Conservation (phyloP, 2,113 vertebrate genomes). For the Xenopus laevis region DNA sequence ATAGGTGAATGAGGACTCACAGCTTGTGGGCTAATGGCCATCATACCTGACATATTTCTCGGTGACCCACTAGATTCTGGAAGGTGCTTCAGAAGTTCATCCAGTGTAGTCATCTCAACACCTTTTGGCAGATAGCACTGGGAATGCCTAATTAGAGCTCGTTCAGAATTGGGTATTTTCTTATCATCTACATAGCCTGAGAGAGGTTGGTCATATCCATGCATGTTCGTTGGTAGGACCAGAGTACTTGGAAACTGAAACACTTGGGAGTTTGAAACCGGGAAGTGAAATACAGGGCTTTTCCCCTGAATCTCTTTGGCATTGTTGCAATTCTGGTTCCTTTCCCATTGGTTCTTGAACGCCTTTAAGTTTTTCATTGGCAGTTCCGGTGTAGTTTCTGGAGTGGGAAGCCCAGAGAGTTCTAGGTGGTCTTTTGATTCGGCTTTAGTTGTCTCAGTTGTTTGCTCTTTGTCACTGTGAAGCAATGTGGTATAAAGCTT, state of each 20-base stretch:
- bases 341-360: constrained; percentile 81
- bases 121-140: constrained; percentile 72
- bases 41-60: constrained; percentile 51
- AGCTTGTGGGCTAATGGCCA: constrained; percentile 46
- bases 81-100: constrained; percentile 83
- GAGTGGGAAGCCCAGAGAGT: constrained; percentile 81
- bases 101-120: constrained; percentile 82
- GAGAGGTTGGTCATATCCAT: constrained; percentile 56
- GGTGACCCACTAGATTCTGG: constrained; percentile 65
- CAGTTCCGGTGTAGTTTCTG: constrained; percentile 83
- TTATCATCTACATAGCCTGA: constrained; percentile 66
- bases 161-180: constrained; percentile 71
- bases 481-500: constrained; percentile 82
- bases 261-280: constrained; percentile 65
- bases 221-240: constrained; percentile 48
- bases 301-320: constrained; percentile 67
- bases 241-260: constrained; percentile 67
- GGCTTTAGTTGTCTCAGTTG: constrained; percentile 23
- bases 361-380: constrained; percentile 80
- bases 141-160: constrained; percentile 67
- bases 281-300: constrained; percentile 55
- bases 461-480: constrained; percentile 66
- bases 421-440: constrained; percentile 72
- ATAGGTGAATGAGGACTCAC: constrained; percentile 56
- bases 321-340: constrained; percentile 86